Percentiles rank a stretch among this genome's conserved stretches.
phyloP scores from a whole-genome alignment of 2,888 invertebrate genomes.

The Synergus laeviventris region DNA sequence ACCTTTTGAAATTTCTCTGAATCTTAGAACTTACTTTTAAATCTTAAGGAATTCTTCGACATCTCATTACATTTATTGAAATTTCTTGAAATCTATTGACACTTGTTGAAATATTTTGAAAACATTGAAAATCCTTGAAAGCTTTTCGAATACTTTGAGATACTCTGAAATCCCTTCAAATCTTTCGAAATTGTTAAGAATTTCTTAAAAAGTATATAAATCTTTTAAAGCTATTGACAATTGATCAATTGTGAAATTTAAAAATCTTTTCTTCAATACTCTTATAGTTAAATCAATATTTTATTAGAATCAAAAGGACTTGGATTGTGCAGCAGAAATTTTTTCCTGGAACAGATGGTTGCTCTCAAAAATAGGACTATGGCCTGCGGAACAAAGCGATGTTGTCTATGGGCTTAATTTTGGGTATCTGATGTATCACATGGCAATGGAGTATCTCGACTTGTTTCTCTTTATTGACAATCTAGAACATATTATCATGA shows the following conservation, averaged over 20 bases:
- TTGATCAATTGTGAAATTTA: background rate
- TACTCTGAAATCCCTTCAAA: too few species aligned
- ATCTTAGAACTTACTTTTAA: too few species aligned
- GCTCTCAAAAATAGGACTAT: conserved; percentile 62
- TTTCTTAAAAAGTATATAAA: too few species aligned
- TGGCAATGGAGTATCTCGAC: conserved; percentile 65
- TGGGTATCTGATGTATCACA: conserved; percentile 62
- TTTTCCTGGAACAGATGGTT: conserved; percentile 61
- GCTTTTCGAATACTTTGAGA: too few species aligned
- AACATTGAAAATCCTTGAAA: too few species aligned
- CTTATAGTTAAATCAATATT: background rate
- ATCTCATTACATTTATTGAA: too few species aligned
- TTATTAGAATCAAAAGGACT: conserved; percentile 53
- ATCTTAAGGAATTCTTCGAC: too few species aligned
- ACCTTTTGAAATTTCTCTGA: too few species aligned
- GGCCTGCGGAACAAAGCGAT: conserved; percentile 59
- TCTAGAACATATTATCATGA: conserved; percentile 65
- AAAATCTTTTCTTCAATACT: background rate
- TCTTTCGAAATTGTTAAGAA: too few species aligned
- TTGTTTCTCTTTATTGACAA: conserved; percentile 60
- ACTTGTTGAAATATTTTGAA: too few species aligned
- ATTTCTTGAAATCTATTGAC: too few species aligned
- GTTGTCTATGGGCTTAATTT: conserved; percentile 59
- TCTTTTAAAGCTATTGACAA: background rate
- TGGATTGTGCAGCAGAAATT: conserved; percentile 57